Percentiles rank a stretch among this genome's conserved stretches.
phyloP scores from a whole-genome alignment of 2,113 vertebrate genomes.

The Tenebrosternarchus preto region DNA sequence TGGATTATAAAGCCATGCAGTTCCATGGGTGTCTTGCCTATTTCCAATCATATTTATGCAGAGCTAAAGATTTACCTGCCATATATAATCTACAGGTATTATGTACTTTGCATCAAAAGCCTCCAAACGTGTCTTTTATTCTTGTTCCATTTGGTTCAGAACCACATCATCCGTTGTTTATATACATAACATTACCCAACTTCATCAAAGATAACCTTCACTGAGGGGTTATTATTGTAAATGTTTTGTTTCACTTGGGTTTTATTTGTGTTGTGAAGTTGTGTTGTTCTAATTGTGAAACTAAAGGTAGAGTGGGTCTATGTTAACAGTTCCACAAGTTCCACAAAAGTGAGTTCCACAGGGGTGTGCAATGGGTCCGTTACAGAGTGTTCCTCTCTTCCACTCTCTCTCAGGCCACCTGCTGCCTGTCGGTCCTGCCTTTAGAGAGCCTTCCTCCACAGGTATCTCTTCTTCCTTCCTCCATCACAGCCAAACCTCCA shows the following conservation, averaged over 20 bases:
- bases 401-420: constrained; percentile 43
- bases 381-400: constrained; percentile 28
- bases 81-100: not conserved
- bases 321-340: not conserved
- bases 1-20: constrained; percentile 39
- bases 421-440: constrained; percentile 45
- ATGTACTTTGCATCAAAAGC: constrained; percentile 17
- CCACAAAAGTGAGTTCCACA: constrained; percentile 25
- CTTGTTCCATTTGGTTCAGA: constrained; percentile 26
- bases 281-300: constrained; percentile 41
- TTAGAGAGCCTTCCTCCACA: constrained; percentile 12
- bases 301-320: not conserved
- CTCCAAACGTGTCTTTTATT: constrained; percentile 30
- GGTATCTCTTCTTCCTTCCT: constrained; percentile 23
- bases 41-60: constrained; percentile 6
- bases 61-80: constrained; percentile 5
- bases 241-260: constrained; percentile 42
- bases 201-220: not conserved
- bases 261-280: constrained; percentile 38
- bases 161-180: not conserved
- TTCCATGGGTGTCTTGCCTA: not conserved
- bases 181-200: not conserved
- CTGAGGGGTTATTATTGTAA: constrained; percentile 34
- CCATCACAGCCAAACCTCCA: constrained; percentile 27
- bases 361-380: constrained; percentile 17